A percentile compares a stretch with the other conserved stretches of the same genome.
Evolutionary conservation across 2,888 invertebrate species (phyloP).

Genomic region (Rhagonycha lutea): DNA sequence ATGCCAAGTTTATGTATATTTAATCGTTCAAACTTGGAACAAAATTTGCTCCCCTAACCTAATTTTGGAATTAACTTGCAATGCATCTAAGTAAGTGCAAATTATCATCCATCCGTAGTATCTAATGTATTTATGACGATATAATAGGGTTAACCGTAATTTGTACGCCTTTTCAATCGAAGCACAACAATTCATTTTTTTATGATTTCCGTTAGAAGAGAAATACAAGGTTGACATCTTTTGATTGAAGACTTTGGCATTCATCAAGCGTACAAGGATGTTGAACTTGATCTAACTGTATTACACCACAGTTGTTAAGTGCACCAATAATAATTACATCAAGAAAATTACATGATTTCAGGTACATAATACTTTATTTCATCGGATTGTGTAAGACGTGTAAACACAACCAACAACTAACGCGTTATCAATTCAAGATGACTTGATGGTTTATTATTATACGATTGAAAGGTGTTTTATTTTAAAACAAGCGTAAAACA

Average conservation of each 20-base stretch:
- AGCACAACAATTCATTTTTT: neutral
- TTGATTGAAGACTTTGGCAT: constrained; percentile 17
- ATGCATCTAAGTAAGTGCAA: neutral
- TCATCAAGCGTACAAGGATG: constrained; percentile 19
- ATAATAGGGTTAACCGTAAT: neutral
- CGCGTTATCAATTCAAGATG: neutral
- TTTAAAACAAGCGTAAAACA: neutral
- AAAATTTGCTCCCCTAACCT: neutral
- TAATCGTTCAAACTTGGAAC: neutral
- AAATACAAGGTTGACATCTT: constrained; percentile 10
- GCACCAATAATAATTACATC: constrained; percentile 13
- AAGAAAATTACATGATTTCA: constrained; percentile 14
- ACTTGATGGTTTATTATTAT: neutral
- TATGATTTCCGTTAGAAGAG: constrained; percentile 7
- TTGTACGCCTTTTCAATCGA: neutral
- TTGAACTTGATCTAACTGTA: constrained; percentile 26
- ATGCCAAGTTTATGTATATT: neutral
- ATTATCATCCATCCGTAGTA: neutral
- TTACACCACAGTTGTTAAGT: constrained; percentile 10
- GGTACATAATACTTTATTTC: neutral
- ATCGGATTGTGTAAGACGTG: neutral
- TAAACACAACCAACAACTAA: neutral
- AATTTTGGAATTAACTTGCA: neutral
- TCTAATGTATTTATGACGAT: neutral
- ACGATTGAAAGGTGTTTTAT: neutral